phyloP scores from a whole-genome alignment of 2,888 invertebrate species.

The Eledone cirrhosa region DNA sequence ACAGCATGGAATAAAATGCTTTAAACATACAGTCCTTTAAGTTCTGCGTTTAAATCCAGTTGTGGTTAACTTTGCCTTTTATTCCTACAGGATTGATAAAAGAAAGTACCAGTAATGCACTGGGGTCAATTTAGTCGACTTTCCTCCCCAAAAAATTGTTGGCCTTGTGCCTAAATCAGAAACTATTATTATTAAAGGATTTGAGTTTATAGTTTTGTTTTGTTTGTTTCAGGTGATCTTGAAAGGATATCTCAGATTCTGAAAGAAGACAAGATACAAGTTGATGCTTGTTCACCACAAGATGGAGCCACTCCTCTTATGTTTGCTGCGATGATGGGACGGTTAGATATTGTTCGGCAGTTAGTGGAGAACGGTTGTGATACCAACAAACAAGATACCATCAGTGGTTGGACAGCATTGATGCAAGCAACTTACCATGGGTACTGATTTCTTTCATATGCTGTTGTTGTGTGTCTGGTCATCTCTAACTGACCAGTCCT shows the following conservation, averaged over 20 bases:
- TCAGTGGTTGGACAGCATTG: slow-evolving; percentile 68
- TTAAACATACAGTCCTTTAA: too few species aligned
- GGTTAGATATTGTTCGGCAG: slow-evolving; percentile 63
- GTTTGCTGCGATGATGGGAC: slow-evolving; percentile 67
- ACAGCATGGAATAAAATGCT: too few species aligned
- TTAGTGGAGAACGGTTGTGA: slow-evolving; percentile 65
- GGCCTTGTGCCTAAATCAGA: too few species aligned
- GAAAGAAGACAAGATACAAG: slow-evolving; percentile 57
- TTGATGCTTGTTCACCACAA: slow-evolving; percentile 60
- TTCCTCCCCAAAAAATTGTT: too few species aligned
- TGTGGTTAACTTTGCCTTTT: too few species aligned
- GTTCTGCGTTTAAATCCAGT: too few species aligned
- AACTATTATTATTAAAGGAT: too few species aligned
- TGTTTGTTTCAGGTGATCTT: slow-evolving; percentile 56
- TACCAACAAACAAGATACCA: slow-evolving; percentile 65
- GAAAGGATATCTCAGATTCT: slow-evolving; percentile 58
- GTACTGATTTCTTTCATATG: slow-evolving; percentile 40
- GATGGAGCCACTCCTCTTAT: slow-evolving; percentile 68
- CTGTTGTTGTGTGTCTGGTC: neutral
- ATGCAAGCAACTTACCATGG: slow-evolving; percentile 69
- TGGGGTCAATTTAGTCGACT: too few species aligned
- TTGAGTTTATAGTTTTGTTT: neutral
- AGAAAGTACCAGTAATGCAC: too few species aligned
- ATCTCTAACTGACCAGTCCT: neutral
- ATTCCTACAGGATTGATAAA: too few species aligned